Evolutionary conservation across 2,888 invertebrate genomes (phyloP).

Genomic region (Laothoe populi): DNA sequence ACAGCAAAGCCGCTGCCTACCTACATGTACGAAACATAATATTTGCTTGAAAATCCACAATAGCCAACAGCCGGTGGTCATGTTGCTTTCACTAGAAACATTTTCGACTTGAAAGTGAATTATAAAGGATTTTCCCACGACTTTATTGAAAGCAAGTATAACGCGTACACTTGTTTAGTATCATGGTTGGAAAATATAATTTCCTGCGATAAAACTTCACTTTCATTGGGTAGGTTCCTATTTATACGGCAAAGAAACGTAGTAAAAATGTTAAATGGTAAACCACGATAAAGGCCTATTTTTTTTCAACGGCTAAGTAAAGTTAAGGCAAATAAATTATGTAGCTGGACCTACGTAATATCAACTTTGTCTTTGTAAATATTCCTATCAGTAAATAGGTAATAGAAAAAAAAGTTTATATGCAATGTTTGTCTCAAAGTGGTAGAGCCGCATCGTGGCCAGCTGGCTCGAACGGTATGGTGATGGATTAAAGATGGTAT

Average conservation of each 20-base stretch:
- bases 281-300: too few species aligned
- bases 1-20: too few species aligned
- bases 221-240: too few species aligned
- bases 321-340: background rate
- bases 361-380: too few species aligned
- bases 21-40: background rate
- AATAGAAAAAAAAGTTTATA: too few species aligned
- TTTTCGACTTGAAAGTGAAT: slow-evolving; percentile 12
- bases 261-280: too few species aligned
- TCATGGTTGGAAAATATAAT: background rate
- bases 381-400: too few species aligned
- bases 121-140: slow-evolving; percentile 20
- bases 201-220: background rate
- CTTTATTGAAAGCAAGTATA: slow-evolving; percentile 9
- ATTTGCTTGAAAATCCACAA: background rate
- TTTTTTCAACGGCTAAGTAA: background rate
- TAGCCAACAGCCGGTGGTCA: slow-evolving; percentile 16
- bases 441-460: too few species aligned
- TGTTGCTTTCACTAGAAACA: slow-evolving; percentile 25
- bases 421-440: too few species aligned
- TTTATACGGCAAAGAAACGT: background rate
- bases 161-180: background rate
- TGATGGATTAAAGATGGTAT: background rate
- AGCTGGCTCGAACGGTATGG: too few species aligned
- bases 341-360: background rate